These are phyloP conservation scores for Forbesichthys papilliferus DNA, from an alignment of 2,113 vertebrate species.

Conservation along the genomic window DNA sequence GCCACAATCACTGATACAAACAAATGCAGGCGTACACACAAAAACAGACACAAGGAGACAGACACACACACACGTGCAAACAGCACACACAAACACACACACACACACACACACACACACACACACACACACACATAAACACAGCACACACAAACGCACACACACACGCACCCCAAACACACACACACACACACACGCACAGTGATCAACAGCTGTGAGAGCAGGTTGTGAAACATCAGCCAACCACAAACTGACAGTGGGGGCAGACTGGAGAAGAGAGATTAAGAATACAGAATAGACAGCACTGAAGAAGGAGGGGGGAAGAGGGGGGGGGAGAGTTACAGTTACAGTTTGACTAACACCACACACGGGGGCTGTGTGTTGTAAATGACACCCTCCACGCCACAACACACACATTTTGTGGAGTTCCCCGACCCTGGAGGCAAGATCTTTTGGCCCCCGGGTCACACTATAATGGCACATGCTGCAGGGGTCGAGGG, in stretches of 20 bases:
- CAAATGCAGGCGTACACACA: neutral
- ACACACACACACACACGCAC: constrained; percentile 10
- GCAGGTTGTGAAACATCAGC: constrained; percentile 64
- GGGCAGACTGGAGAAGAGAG: constrained; percentile 44
- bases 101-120: neutral
- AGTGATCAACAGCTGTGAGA: constrained; percentile 56
- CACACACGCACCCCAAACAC: neutral
- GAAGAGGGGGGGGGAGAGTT: neutral
- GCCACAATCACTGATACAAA: neutral
- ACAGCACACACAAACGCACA: constrained; percentile 1
- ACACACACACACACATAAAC: neutral
- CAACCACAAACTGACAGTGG: constrained; percentile 74
- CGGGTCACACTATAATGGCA: constrained; percentile 50
- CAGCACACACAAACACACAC: constrained; percentile 18
- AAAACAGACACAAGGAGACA: neutral
- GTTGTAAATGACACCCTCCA: neutral
- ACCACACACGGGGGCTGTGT: neutral
- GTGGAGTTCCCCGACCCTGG: constrained; percentile 58
- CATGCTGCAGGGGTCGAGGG: constrained; percentile 36
- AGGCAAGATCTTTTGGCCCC: constrained; percentile 50
- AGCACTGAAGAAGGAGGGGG: constrained; percentile 24
- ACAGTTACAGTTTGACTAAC: too few relatives aligned
- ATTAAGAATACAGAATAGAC: constrained; percentile 58
- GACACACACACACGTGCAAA: neutral
- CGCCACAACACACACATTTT: constrained; percentile 13